phyloP scores from a whole-genome alignment of 2,113 vertebrate species.

The Tupaia tana region DNA sequence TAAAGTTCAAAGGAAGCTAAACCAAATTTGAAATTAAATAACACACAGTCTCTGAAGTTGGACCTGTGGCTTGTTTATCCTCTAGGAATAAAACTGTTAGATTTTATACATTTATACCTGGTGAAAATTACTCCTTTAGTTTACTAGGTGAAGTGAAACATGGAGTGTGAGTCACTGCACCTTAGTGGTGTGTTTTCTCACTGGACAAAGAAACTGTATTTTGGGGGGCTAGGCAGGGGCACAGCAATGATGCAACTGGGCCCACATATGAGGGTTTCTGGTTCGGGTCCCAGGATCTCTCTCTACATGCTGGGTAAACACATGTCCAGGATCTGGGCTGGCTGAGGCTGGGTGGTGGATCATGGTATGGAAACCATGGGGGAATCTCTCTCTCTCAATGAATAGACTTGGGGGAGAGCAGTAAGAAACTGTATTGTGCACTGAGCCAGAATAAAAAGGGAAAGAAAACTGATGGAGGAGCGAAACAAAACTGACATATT shows the following conservation, averaged over 20 bases:
- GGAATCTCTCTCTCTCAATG: no score
- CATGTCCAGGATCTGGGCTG: no score
- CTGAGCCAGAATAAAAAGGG: background rate
- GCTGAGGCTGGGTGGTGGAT: no score
- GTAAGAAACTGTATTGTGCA: background rate
- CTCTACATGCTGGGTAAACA: no score
- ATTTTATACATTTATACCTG: background rate
- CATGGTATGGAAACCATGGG: no score
- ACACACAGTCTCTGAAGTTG: background rate
- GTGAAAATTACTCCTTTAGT: background rate
- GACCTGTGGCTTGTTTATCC: background rate
- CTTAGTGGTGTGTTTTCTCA: background rate
- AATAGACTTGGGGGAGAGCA: no score
- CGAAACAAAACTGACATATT: background rate
- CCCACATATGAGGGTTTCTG: no score
- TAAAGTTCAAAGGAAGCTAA: background rate
- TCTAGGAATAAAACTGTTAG: constrained; percentile 21
- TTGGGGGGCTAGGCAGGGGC: background rate
- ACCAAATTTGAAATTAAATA: constrained; percentile 19
- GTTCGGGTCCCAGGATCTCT: no score
- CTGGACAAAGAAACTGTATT: background rate
- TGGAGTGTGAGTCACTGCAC: background rate
- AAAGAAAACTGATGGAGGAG: background rate
- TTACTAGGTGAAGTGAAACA: background rate
- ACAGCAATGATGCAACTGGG: no score